These are phyloP conservation scores for Choloepus didactylus DNA, from an alignment of 2,797 vertebrate species.

Conservation along the genomic window DNA sequence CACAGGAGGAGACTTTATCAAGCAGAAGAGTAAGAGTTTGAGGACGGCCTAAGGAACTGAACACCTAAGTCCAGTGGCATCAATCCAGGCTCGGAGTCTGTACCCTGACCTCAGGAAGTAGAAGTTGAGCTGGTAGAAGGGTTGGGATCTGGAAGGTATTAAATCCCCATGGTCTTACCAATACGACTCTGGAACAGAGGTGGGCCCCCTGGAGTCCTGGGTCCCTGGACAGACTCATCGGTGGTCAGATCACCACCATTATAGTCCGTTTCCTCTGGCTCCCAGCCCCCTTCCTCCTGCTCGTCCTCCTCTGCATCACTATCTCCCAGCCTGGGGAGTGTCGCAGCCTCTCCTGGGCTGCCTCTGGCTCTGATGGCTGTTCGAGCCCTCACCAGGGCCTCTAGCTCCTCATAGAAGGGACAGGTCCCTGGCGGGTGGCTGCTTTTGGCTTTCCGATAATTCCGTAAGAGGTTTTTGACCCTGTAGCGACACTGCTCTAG, in stretches of 20 bases:
- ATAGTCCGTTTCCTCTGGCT: slow-evolving; percentile 63
- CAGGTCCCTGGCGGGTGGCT: slow-evolving; percentile 82
- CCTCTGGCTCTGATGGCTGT: slow-evolving; percentile 56
- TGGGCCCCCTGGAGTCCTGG: slow-evolving; percentile 57
- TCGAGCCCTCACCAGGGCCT: slow-evolving; percentile 81
- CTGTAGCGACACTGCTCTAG: slow-evolving; percentile 84
- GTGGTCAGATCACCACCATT: slow-evolving; percentile 41
- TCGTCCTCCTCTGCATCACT: slow-evolving; percentile 81
- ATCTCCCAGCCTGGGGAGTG: slow-evolving; percentile 74
- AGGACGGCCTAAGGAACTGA: not conserved
- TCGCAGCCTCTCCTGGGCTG: slow-evolving; percentile 26
- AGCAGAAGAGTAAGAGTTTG: not conserved
- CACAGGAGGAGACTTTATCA: not conserved
- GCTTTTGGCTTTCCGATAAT: slow-evolving; percentile 84
- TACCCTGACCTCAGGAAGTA: not conserved
- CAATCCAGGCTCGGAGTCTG: not conserved
- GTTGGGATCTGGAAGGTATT: not conserved
- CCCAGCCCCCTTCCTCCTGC: slow-evolving; percentile 80
- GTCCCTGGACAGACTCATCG: not conserved
- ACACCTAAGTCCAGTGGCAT: not conserved
- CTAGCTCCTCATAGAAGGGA: slow-evolving; percentile 84
- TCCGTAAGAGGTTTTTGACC: slow-evolving; percentile 83
- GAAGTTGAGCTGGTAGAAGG: not conserved
- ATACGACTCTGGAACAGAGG: slow-evolving; percentile 80
- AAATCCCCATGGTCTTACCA: slow-evolving; percentile 76